These are phyloP conservation scores for Hypanus sabinus DNA, from an alignment of 2,113 vertebrate species.

Conservation along the genomic window DNA sequence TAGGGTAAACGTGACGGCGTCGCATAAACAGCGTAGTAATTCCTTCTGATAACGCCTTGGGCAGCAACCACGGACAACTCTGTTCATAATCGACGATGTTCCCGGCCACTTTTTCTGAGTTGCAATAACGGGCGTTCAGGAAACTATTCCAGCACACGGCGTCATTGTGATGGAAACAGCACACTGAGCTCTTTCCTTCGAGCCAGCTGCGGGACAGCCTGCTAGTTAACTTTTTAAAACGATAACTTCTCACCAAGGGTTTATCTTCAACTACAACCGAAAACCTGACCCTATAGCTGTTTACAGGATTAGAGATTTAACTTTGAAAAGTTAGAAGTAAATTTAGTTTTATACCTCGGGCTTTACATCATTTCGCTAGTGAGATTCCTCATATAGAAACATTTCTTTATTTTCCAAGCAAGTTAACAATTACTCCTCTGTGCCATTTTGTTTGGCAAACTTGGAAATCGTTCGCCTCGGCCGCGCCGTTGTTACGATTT, in stretches of 20 bases:
- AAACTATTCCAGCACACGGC: background rate
- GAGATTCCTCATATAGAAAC: background rate
- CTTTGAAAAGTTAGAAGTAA: background rate
- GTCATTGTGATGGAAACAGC: background rate
- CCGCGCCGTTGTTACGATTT: background rate
- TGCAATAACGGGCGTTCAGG: background rate
- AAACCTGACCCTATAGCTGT: background rate
- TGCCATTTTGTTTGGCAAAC: background rate
- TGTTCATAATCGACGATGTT: background rate
- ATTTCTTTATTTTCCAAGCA: background rate
- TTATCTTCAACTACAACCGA: too few relatives aligned
- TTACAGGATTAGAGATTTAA: background rate
- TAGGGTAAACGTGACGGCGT: background rate
- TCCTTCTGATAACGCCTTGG: background rate
- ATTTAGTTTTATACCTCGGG: background rate
- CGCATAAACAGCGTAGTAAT: background rate
- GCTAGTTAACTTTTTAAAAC: background rate
- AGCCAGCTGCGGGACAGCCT: background rate
- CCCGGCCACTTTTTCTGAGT: background rate
- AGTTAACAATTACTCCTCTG: background rate
- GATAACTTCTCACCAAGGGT: background rate
- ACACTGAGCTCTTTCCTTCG: background rate
- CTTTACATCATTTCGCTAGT: background rate
- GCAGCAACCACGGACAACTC: background rate
- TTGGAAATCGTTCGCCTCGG: background rate